A percentile compares a stretch with the other conserved stretches of the same genome.
These are phyloP conservation scores for Parnassius glacialis DNA, from an alignment of 2,888 invertebrate genomes.

Conservation along the genomic window DNA sequence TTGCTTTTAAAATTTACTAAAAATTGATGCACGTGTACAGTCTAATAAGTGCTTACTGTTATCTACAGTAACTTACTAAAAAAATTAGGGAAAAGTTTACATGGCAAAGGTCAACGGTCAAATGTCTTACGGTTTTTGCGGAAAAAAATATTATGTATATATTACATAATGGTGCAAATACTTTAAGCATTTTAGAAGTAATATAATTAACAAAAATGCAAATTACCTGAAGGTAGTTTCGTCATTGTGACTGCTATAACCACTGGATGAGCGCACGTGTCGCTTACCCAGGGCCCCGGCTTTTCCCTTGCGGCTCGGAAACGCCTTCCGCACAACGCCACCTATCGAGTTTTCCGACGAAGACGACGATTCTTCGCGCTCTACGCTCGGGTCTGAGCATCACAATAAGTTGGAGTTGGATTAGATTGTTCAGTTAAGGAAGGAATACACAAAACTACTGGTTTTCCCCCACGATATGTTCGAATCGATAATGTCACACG, in stretches of 20 bases:
- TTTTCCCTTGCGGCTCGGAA: slow-evolving; percentile 85
- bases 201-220: slow-evolving; percentile 3
- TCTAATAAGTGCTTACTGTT: too few species aligned
- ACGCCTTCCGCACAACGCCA: slow-evolving; percentile 84
- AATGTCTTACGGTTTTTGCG: background rate
- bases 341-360: slow-evolving; percentile 89
- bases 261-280: slow-evolving; percentile 89
- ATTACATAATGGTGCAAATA: background rate
- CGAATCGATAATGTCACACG: background rate
- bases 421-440: background rate
- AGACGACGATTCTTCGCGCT: slow-evolving; percentile 88
- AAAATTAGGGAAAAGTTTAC: too few species aligned
- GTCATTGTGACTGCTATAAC: slow-evolving; percentile 91
- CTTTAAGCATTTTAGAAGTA: background rate
- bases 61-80: too few species aligned
- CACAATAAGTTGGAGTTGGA: slow-evolving; percentile 10
- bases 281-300: slow-evolving; percentile 84
- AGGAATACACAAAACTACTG: background rate
- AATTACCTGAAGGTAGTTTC: slow-evolving; percentile 90
- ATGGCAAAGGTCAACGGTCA: too few species aligned
- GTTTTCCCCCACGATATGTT: too few species aligned
- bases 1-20: too few species aligned
- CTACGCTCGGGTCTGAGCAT: slow-evolving; percentile 73
- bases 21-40: too few species aligned
- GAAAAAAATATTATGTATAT: background rate